Base-by-base conservation (phyloP, 2,888 invertebrate species). In the Diarsia rubi region DNA sequence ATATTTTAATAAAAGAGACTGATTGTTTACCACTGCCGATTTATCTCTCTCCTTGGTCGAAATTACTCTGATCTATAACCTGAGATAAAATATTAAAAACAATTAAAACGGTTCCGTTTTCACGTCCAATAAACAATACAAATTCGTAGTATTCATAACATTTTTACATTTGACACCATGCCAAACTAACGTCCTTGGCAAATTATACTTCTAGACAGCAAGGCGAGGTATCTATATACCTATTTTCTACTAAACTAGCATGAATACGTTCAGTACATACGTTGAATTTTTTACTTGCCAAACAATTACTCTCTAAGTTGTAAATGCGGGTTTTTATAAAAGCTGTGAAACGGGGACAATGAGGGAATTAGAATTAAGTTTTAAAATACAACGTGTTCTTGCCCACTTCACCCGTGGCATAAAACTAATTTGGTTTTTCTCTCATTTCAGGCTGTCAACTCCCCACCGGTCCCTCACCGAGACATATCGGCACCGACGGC, bases 391-490 rank as follows among this genome's bases (percentile, higher is more conserved):
- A 12, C 24, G 44, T 52, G 9, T 57, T 62, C 49, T 54, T 59
- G 42, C 37, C 16, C 49, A 73, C 64, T 62, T 63, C 37, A 70
- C 6, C 19, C 31, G 27, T 68, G 49, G 52, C 76, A 69, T 75
- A 59, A 73, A 68, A 52, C 45, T 82, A 59, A 87, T 75, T 71
- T n/a, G 37, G 21, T 45, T 76, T 73, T 81, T 79, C 19, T 77
- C 72, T 69, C 57, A 82, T 96, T 97, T 85, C 96, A 97, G 97
- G 96, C 97, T 90, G 96, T 97, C 86, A 97, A 96, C 91, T 96
- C 96, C 70, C 95, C 96, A 85, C 94, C 96, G 80, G 94, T 95
- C 83, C 94, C 94, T 57, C 96, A 96, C 86, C 95, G 96, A 78
- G 96, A 95, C 81, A 92, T 95, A 79, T 90, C 93, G 62, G 85